Conservation (phyloP, 2,888 invertebrate genomes). For the Drosophila crucigera region DNA sequence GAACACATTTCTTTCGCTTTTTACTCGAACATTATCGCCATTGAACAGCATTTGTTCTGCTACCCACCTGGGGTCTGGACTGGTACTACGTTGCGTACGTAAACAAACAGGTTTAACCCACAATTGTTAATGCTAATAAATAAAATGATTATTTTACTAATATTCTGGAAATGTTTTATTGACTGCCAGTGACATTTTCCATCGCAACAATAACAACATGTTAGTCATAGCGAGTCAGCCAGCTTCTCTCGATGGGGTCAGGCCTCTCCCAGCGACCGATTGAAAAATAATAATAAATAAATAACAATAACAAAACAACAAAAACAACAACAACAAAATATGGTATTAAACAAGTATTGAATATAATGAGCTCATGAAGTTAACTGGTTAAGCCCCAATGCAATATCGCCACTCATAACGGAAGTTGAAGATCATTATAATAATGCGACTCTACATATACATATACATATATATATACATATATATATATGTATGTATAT, state of each 20-base stretch:
- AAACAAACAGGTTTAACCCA: slow-evolving; percentile 58
- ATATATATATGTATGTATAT: background rate
- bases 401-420: slow-evolving; percentile 32
- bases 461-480: background rate
- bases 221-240: slow-evolving; percentile 45
- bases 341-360: background rate
- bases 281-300: slow-evolving; percentile 27
- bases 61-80: background rate
- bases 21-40: slow-evolving; percentile 15
- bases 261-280: slow-evolving; percentile 34
- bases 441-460: slow-evolving; percentile 9
- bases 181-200: slow-evolving; percentile 55
- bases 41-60: slow-evolving; percentile 25
- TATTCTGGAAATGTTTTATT: slow-evolving; percentile 52
- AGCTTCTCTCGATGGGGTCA: slow-evolving; percentile 44
- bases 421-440: slow-evolving; percentile 45
- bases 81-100: slow-evolving; percentile 22
- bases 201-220: slow-evolving; percentile 36
- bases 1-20: slow-evolving; percentile 7
- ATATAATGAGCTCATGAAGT: slow-evolving; percentile 44
- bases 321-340: background rate
- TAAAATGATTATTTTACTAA: slow-evolving; percentile 41
- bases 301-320: slow-evolving; percentile 1
- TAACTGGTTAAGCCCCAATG: slow-evolving; percentile 35
- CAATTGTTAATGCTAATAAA: slow-evolving; percentile 47